Base-by-base conservation (phyloP, 2,888 invertebrate genomes). In the Harpagoxenus sublaevis region DNA sequence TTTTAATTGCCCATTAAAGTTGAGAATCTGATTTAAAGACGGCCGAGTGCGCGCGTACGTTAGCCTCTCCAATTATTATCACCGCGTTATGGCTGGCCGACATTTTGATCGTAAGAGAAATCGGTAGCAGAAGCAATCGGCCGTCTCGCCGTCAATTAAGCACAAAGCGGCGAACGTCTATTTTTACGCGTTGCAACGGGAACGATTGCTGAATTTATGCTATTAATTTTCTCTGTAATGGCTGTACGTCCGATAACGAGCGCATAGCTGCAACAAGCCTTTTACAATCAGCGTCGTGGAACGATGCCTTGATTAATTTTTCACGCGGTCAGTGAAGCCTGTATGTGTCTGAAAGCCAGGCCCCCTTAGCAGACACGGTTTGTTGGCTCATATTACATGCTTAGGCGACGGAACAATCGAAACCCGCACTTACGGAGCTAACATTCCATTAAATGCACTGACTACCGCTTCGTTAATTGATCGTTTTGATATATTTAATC, bases 301-400 rank as follows among this genome's bases (percentile, higher is more conserved):
- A 90, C 91, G 87, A 71, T 87, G 84, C 77, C 63, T 89, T 74
- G 87, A 89, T 91, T 92, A 92, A 93, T 92, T 92, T 92, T 93
- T 94, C 93, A 93, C 93, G 92, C 92, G 91, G 89, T 91, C 90
- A 89, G 89, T 91, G 90, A 91, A 91, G 89, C 92, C 87, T 88
- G 15, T 55, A 87, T 85, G 83, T 60, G 79, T 86, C 79, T 91
- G 90, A 88, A 91, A 89, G 91, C 90, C 86, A 84, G 86, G 87
- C 88, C 89, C 90, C 83, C 87, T 88, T 78, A 81, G 90, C 89
- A 91, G 94, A 94, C 92, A 94, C 94, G 94, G 94, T 91, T 91
- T 92, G 94, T 94, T 94, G 94, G 87, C 88, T 94, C 94, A 91
- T 92, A 94, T 94, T 94, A 94, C 94, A 94, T 92, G 94, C 94